Evolutionary conservation across 2,888 invertebrate species (phyloP), one percentile per base, ranked within the genome.

Genomic region (Odontocerum albicorne): DNA sequence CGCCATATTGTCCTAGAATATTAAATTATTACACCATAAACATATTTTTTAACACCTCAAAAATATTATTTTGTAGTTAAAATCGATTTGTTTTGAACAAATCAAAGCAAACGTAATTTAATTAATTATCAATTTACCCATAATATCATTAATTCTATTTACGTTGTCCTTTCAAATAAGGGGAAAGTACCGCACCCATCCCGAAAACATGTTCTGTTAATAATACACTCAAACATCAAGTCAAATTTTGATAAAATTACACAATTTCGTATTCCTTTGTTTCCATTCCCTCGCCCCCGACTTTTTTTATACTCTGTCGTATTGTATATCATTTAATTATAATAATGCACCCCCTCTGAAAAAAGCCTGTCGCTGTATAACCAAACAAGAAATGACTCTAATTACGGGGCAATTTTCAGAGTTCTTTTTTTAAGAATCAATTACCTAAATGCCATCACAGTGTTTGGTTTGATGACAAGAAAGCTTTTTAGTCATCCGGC

Each of bases 221-320:
- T 7, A 4, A 27, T 27, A 27, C 4, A 27, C 27, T 7, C 27
- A 27, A 4, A 7, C 27, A 7, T 10, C 20, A 16, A 36, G 36
- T 19, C 22, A 33, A 47, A 36, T 47, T 47, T 33, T 36, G 12
- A 38, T 47, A 15, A 47, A 47, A 47, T 47, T 47, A 47, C 47
- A 16, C 13, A 47, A 22, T 47, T 8, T 22, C 47, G 47, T 47
- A 35, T 22, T 16, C 19, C 35, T 33, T 47, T 36, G 47, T 38
- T 35, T 22, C 33, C 47, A 13, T n/a, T 36, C 38, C 47, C 21
- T 27, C 27, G 27, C 27, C 10, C 10, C 4, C 10, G 6, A 27
- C 4, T 27, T 27, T 10, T 27, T 27, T 27, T 27, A 7, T 27
- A 7, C 27, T 27, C 10, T 35, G 10, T 10, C 15, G 16, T 36